A percentile compares a stretch with the other conserved stretches of the same genome.
These are phyloP conservation scores for Melanaphis sacchari DNA, from an alignment of 1,140 invertebrate species.

Conservation along the genomic window DNA sequence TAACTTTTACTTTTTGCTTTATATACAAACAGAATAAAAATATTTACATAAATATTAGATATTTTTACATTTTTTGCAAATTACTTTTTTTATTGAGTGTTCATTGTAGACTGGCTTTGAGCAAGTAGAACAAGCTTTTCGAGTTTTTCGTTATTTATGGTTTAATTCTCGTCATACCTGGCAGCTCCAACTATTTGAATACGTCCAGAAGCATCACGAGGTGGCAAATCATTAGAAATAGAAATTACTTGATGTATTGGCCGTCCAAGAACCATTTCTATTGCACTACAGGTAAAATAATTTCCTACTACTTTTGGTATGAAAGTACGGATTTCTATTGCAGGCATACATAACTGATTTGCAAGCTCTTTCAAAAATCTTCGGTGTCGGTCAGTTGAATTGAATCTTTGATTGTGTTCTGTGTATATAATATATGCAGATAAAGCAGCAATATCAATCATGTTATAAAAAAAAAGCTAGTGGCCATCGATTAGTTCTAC, in stretches of 20 bases:
- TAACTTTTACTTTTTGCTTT: no score
- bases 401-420: neutral
- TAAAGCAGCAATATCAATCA: neutral
- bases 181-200: neutral
- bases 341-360: constrained; percentile 11
- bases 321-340: neutral
- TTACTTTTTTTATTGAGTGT: no score
- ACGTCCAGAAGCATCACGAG: neutral
- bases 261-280: neutral
- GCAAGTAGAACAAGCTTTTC: constrained; percentile 11
- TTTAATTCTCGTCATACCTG: neutral
- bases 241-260: neutral
- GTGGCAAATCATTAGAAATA: neutral
- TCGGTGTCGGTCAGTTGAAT: neutral
- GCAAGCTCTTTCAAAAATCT: neutral
- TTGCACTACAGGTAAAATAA: neutral
- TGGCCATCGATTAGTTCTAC: neutral
- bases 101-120: no score
- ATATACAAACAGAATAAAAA: no score
- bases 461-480: neutral
- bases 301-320: neutral
- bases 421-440: neutral
- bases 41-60: no score
- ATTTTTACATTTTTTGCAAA: no score
- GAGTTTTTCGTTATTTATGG: neutral